These are phyloP conservation scores for Helobdella robusta DNA, from an alignment of 2,888 invertebrate genomes.

Conservation along the genomic window DNA sequence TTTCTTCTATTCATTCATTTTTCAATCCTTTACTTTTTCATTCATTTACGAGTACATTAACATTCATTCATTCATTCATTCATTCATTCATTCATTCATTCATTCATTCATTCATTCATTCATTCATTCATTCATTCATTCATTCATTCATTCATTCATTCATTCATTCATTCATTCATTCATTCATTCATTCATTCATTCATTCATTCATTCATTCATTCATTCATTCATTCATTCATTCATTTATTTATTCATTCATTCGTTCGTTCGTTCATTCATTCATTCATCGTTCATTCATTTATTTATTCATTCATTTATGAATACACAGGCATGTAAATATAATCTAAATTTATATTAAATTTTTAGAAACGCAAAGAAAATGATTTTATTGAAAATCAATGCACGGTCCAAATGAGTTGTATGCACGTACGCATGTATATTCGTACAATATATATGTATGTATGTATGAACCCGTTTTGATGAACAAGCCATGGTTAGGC, in stretches of 20 bases:
- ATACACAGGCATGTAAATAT: too few relatives aligned
- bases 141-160: constrained; percentile 1
- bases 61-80: not conserved
- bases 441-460: too few relatives aligned
- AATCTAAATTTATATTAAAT: too few relatives aligned
- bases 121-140: constrained; percentile 8
- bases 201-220: not conserved
- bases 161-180: constrained; percentile 12
- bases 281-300: constrained; percentile 8
- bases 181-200: constrained; percentile 4
- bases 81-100: constrained; percentile 4
- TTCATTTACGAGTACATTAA: not conserved
- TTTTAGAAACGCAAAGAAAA: too few relatives aligned
- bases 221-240: not conserved
- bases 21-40: not conserved
- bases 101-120: constrained; percentile 6
- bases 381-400: too few relatives aligned
- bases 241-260: constrained; percentile 6
- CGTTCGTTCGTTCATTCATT: constrained; percentile 4
- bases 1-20: too few relatives aligned
- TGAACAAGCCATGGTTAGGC: too few relatives aligned
- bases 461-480: too few relatives aligned
- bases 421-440: too few relatives aligned
- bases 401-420: too few relatives aligned
- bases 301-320: constrained; percentile 5